Percentiles rank a stretch among this genome's conserved stretches.
Conservation (phyloP, 2,797 vertebrate species). For the Cynodonichthys magdalenae region DNA sequence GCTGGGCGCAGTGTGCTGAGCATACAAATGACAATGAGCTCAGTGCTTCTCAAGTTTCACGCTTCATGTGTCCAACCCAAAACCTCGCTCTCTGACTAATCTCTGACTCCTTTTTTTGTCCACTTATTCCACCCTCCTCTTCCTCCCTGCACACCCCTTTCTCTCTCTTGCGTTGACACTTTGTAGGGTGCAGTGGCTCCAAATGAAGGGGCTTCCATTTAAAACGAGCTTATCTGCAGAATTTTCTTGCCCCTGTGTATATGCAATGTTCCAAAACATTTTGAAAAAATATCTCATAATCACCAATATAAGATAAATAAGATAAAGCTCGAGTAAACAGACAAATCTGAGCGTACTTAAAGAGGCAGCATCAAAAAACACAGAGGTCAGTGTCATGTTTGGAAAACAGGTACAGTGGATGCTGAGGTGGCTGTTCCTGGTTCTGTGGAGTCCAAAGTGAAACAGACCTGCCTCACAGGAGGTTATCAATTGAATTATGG, state of each 20-base stretch:
- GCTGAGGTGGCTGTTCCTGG: conserved; percentile 24
- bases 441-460: conserved; percentile 49
- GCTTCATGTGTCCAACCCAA: conserved; percentile 44
- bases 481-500: conserved; percentile 37
- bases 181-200: neutral
- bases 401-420: conserved; percentile 9
- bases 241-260: no score
- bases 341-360: neutral
- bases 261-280: no score
- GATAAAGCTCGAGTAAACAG: neutral
- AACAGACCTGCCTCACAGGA: conserved; percentile 41
- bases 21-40: conserved; percentile 69
- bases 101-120: conserved; percentile 24
- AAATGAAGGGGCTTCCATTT: neutral
- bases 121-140: conserved; percentile 20
- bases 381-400: neutral
- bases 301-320: no score
- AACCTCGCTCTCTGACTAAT: conserved; percentile 33
- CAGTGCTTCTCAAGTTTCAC: conserved; percentile 55
- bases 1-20: conserved; percentile 57
- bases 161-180: conserved; percentile 10
- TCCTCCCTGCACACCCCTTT: conserved; percentile 2
- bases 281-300: no score
- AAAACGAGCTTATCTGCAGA: no score
- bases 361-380: neutral